Evolutionary conservation across 92 coral and sea anemone species (phyloP), one percentile per base, ranked within the genome.

Genomic region (Heteractis magnifica): DNA sequence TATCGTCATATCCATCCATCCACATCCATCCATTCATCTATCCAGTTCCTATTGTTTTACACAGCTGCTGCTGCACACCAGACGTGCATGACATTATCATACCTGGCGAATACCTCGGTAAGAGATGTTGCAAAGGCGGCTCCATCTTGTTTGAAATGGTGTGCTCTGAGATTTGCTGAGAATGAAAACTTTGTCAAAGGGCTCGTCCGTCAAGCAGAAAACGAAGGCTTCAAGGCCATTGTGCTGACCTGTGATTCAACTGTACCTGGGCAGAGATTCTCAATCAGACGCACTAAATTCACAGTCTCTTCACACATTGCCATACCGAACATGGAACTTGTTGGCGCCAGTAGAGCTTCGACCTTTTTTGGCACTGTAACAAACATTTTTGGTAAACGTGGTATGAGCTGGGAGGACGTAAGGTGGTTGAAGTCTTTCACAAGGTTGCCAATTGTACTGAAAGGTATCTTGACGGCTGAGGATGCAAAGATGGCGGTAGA

Each of bases 401-500:
- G 48, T 19, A 5, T 16, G 8, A 19, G 81, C 20, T 91, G 94
- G 97, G 80, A 81, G 18, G 51, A 79, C 16, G 59, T 91, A 81
- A 41, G 72, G n/a, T 93, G 91, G 93, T 49, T 93, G 79, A 89
- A 83, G 75, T 79, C 88, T 16, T 51, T 84, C 14, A 91, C 94
- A 0, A 87, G 75, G 79, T 85, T 91, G 48, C 90, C 94, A 15
- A 84, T 91, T 26, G 79, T 93, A 49, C 49, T 93, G 5, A 91
- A 93, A 74, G 94, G 94, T 18, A 89, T 93, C 18, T 77, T 91
- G 18, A 89, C 93, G 64, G 89, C 92, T 0, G 98, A 91, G 85
- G 94, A 93, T 93, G 97, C 94, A 41, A 84, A 26, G 76, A 51
- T 87, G 71, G 94, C 97, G 44, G 87, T 91, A 44, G 71, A 90